Percentiles rank a stretch among this genome's conserved stretches.
These are phyloP conservation scores for Anguilla pacifica DNA, from an alignment of 2,797 vertebrate species.

Conservation along the genomic window DNA sequence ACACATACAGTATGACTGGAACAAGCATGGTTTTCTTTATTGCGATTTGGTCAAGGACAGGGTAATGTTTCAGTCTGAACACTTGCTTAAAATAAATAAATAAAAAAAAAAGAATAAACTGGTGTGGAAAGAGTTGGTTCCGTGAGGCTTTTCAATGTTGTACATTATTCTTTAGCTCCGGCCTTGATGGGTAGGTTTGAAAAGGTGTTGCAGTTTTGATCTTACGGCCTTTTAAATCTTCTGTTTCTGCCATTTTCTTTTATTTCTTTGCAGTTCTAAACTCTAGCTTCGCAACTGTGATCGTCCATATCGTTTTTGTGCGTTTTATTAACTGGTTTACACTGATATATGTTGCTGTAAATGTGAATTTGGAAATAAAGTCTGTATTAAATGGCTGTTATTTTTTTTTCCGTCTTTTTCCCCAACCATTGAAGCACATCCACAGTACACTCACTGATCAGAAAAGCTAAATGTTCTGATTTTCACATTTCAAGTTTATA, in stretches of 20 bases:
- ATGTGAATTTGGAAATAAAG: slow-evolving; percentile 99
- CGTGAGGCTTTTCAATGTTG: slow-evolving; percentile 30
- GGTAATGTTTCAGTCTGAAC: slow-evolving; percentile 36
- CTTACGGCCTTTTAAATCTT: slow-evolving; percentile 61
- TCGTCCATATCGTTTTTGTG: slow-evolving; percentile 87
- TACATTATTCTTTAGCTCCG: slow-evolving; percentile 39
- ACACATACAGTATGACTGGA: background rate
- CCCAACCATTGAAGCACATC: background rate
- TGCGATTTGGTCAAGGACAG: background rate
- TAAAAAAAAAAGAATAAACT: slow-evolving; percentile 19
- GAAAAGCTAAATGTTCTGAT: background rate
- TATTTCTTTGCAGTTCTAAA: slow-evolving; percentile 78
- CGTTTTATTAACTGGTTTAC: slow-evolving; percentile 94
- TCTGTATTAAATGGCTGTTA: slow-evolving; percentile 72
- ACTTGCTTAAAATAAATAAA: background rate
- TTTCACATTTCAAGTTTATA: background rate
- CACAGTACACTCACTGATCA: slow-evolving; percentile 32
- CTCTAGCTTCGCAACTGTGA: slow-evolving; percentile 90
- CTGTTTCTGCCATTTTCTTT: slow-evolving; percentile 37
- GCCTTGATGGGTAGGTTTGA: slow-evolving; percentile 43
- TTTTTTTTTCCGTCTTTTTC: background rate
- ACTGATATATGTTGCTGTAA: slow-evolving; percentile 89
- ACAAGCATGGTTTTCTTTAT: background rate
- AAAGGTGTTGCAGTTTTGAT: slow-evolving; percentile 67
- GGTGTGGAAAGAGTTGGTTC: slow-evolving; percentile 33